Evolutionary conservation across 2,888 invertebrate species (phyloP), one percentile per base, ranked within the genome.

Genomic region (Toxonevra muliebris): DNA sequence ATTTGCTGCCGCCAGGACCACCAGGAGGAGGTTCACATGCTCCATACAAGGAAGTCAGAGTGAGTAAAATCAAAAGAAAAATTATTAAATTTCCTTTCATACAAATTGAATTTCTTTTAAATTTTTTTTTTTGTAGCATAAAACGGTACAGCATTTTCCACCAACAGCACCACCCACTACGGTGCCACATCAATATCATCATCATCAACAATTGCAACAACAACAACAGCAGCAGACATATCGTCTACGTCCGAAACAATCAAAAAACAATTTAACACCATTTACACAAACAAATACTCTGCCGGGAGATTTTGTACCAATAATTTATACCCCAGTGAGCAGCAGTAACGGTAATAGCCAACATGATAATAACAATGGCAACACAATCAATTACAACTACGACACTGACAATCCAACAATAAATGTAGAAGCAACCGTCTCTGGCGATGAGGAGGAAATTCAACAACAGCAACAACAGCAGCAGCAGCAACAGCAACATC

Each of bases 281-380:
- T 88, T 88, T 82, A 82, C 86, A 73, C 85, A 87, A 71, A 85
- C 85, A 72, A 88, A 88, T 77, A 87, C 87, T 66, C 75, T 88
- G 70, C 88, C 88, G 17, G 88, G 88, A 65, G 85, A 87, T 71
- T 88, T 88, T 79, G 80, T 86, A 71, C 88, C 88, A 55, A 87
- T 88, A 76, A 80, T 85, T 79, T 84, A 84, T 79, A 78, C 80
- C 71, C 81, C 82, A 79, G 72, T 80, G 76, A 82, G 74, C 80
- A 80, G 74, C 71, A 65, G 63, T 65, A 66, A 57, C 66, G 71
- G 59, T 52, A 71, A 61, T 61, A 71, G 53, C 43, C 19, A 61
- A 52, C 19, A 65, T 67, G 50, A 64, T 59, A 65, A 30, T 67
- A 52, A 52, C 72, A 69, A 57, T 63, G 45, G 57, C 71, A 72